A percentile compares a stretch with the other conserved stretches of the same genome.
These are phyloP conservation scores for Tinea pellionella DNA, from an alignment of 2,888 invertebrate species.

Conservation along the genomic window DNA sequence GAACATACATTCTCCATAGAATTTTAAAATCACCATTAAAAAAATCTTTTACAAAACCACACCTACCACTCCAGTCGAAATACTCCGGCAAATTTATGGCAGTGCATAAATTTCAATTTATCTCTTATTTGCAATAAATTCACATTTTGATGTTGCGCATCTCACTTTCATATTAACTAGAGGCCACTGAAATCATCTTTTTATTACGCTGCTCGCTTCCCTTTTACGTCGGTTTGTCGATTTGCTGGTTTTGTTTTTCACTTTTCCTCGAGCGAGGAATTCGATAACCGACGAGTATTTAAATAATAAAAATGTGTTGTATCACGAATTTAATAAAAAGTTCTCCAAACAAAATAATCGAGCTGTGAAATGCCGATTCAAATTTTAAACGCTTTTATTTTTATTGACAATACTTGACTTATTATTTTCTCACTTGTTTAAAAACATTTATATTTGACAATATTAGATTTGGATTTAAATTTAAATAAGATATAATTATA, in stretches of 20 bases:
- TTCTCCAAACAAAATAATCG: no score
- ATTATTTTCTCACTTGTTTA: no score
- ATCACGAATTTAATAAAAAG: no score
- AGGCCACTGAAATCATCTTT: background rate
- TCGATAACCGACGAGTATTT: background rate
- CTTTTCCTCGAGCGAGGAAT: background rate
- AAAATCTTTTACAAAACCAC: slow-evolving; percentile 19
- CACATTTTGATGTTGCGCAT: slow-evolving; percentile 33
- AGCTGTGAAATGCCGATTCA: no score
- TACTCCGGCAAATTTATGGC: slow-evolving; percentile 33
- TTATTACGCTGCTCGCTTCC: background rate
- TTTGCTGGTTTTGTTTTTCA: background rate
- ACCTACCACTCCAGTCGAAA: slow-evolving; percentile 27
- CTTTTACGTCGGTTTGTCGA: background rate
- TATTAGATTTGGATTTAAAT: no score
- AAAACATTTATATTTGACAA: no score
- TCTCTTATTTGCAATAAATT: slow-evolving; percentile 40
- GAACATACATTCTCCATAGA: no score
- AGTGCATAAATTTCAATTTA: slow-evolving; percentile 42
- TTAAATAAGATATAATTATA: no score
- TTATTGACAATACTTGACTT: no score
- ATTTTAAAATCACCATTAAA: background rate
- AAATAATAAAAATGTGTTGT: no score
- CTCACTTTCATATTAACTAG: background rate
- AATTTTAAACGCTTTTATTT: no score